A percentile compares a stretch with the other conserved stretches of the same genome.
Evolutionary conservation across 2,888 invertebrate species (phyloP).

Genomic region (Zaprionus lineosus): DNA sequence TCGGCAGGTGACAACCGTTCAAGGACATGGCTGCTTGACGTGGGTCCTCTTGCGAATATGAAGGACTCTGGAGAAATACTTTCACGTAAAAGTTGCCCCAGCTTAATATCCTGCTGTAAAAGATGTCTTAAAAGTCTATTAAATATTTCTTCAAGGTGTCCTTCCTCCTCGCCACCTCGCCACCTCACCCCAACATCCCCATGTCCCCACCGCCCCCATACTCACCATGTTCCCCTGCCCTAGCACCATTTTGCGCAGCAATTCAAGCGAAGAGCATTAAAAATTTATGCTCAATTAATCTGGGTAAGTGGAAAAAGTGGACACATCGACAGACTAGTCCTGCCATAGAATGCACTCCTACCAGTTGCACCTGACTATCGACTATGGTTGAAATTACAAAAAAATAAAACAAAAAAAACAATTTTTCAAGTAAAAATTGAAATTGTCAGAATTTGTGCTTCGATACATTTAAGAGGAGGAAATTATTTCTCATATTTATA

Average conservation of each 20-base stretch:
- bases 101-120: slow-evolving; percentile 4
- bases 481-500: too few relatives aligned
- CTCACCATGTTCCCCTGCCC: slow-evolving; percentile 15
- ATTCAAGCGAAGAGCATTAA: slow-evolving; percentile 31
- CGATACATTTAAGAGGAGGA: too few relatives aligned
- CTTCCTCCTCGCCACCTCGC: slow-evolving; percentile 2
- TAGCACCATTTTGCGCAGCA: slow-evolving; percentile 17
- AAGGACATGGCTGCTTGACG: slow-evolving; percentile 19
- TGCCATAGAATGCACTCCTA: slow-evolving; percentile 2
- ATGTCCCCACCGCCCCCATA: not conserved
- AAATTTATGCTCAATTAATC: slow-evolving; percentile 58
- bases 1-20: slow-evolving; percentile 33
- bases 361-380: too few relatives aligned
- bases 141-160: slow-evolving; percentile 38
- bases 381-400: too few relatives aligned
- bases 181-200: not conserved
- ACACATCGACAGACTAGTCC: slow-evolving; percentile 18
- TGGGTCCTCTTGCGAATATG: not conserved
- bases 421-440: too few relatives aligned
- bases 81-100: not conserved
- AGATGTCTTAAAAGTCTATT: slow-evolving; percentile 49
- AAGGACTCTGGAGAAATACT: not conserved
- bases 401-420: too few relatives aligned
- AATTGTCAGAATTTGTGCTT: too few relatives aligned
- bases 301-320: slow-evolving; percentile 30